Percentiles rank a stretch among this genome's conserved stretches.
Conservation (phyloP, 2,113 vertebrate species). For the Cheilinus undulatus region DNA sequence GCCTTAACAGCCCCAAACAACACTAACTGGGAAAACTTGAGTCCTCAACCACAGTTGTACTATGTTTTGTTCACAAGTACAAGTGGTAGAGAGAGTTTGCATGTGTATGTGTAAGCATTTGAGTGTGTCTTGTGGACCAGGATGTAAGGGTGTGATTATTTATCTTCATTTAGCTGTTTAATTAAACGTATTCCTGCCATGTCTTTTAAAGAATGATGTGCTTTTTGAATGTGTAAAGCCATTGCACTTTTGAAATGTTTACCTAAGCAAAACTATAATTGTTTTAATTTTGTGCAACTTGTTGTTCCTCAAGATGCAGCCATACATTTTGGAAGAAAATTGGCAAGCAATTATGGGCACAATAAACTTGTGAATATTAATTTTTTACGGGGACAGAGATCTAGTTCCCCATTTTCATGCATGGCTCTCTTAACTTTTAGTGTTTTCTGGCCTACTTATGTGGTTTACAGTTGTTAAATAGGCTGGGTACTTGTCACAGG, state of each 20-base stretch:
- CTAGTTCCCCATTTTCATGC: too few species aligned
- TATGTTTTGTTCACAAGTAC: slow-evolving; percentile 22
- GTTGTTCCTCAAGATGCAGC: neutral
- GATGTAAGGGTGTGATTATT: slow-evolving; percentile 42
- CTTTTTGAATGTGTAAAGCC: too few species aligned
- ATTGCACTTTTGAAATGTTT: neutral
- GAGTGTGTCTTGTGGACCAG: slow-evolving; percentile 33
- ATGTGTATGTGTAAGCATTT: slow-evolving; percentile 13
- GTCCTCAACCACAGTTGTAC: slow-evolving; percentile 22
- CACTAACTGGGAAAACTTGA: slow-evolving; percentile 29
- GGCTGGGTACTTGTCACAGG: neutral
- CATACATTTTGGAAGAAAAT: neutral
- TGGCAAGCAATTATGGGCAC: neutral
- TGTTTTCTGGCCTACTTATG: neutral
- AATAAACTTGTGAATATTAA: neutral
- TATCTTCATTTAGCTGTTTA: slow-evolving; percentile 51
- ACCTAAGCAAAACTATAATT: neutral
- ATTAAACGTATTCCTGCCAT: slow-evolving; percentile 55
- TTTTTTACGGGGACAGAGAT: neutral
- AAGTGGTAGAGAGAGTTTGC: slow-evolving; percentile 40
- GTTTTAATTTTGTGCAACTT: slow-evolving; percentile 5
- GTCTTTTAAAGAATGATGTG: neutral
- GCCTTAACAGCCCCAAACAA: neutral
- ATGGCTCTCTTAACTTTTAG: neutral
- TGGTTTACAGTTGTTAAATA: neutral